These are phyloP conservation scores for Ia io DNA, from an alignment of 2,113 vertebrate genomes.

Conservation along the genomic window DNA sequence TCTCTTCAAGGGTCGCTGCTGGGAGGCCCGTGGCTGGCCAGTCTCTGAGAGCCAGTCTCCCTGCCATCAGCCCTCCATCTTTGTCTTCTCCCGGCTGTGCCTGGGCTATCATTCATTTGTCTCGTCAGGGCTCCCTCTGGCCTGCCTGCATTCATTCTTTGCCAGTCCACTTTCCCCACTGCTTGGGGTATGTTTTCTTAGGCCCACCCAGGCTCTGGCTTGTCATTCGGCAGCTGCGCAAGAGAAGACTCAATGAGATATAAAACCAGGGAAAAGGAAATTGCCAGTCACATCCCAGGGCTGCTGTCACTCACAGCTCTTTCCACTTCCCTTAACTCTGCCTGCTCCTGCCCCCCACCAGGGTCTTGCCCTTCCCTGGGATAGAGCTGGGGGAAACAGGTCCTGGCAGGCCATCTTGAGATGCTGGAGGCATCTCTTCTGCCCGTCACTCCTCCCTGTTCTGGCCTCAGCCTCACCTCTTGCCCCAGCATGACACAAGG, in stretches of 20 bases:
- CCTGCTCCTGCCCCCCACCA: conserved; percentile 17
- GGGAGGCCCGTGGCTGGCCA: not conserved
- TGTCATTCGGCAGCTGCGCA: not conserved
- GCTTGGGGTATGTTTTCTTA: not conserved
- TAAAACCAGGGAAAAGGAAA: not conserved
- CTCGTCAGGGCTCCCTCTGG: not conserved
- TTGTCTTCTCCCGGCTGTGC: not conserved
- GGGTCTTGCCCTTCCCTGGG: conserved; percentile 47
- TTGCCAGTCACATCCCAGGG: not conserved
- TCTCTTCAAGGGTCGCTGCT: not conserved
- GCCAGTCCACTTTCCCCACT: not conserved
- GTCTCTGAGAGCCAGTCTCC: not conserved
- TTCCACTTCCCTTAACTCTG: conserved; percentile 60
- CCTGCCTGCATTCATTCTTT: not conserved
- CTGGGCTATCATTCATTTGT: not conserved
- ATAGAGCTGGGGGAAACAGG: conserved; percentile 46
- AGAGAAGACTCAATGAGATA: not conserved
- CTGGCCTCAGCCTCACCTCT: not conserved
- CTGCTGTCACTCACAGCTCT: conserved; percentile 39
- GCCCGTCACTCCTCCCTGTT: not conserved
- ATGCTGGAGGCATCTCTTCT: not conserved
- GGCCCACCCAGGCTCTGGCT: not conserved
- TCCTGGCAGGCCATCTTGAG: conserved; percentile 52
- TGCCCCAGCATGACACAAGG: not conserved
- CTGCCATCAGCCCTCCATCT: not conserved